Base-by-base conservation (phyloP, 2,888 invertebrate genomes). In the Bembecia ichneumoniformis region DNA sequence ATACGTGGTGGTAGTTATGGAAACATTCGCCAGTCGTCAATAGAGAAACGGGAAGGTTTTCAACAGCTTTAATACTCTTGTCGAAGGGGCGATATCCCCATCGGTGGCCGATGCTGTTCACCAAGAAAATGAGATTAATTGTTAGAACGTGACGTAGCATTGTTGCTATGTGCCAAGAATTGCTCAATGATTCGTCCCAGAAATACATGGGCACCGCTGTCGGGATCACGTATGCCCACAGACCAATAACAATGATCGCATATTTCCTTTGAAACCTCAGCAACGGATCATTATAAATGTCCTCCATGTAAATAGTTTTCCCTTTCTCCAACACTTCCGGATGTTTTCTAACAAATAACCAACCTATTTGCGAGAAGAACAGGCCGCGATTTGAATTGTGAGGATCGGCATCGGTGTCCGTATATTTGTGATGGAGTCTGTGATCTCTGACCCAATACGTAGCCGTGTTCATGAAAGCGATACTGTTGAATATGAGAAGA, bases 401-500 rank as follows among this genome's bases (percentile, higher is more conserved):
- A 13, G 49, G 49, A 34, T 51, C 51, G 3, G 51, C 51, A 43
- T 51, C 51, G 13, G 51, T 51, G 35, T 49, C 51, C 14, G 49
- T 40, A 16, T 46, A 51, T 35, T 51, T 51, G 45, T 51, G 51
- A 15, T 51, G 51, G 10, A 51, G 15, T 3, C 51, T 47, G 36
- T 51, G 51, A 14, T 51, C 47, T 51, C 51, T 49, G 9, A 52
- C 52, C 52, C 52, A 52, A 13, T 52, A 46, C 3, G 49, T 52
- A 9, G 50, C 51, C 3, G 51, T 52, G 40, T 56, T 51, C 54
- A 54, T 55, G 47, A 47, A 56, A 0, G 90, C 83, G 4, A 84
- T 68, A 15, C 88, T 83, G 63, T 83, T 90, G 55, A 84, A 86
- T 11, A 82, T 53, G 62, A 89, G 77, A 43, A 90, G 63, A 35